Percentiles rank a stretch among this genome's conserved stretches.
phyloP scores from a whole-genome alignment of 2,797 vertebrate genomes.

The Intellagama lesueurii region DNA sequence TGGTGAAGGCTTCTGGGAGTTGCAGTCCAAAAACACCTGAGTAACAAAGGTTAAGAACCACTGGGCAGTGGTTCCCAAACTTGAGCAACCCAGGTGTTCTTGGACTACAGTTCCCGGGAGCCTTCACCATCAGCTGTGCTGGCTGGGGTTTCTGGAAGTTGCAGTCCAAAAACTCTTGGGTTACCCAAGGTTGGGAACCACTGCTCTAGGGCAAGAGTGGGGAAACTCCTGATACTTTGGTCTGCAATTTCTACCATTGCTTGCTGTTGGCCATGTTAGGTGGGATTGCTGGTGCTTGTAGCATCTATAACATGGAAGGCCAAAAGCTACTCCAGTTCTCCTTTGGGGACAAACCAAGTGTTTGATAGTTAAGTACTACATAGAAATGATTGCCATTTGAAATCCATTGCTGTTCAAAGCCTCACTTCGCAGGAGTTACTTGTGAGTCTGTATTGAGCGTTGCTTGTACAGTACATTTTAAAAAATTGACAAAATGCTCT shows the following conservation, averaged over 20 bases:
- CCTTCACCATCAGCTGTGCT: no score
- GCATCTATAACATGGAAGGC: not conserved
- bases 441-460: not conserved
- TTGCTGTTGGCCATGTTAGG: not conserved
- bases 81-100: no score
- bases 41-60: no score
- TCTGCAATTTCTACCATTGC: not conserved
- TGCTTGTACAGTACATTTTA: not conserved
- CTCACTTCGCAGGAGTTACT: not conserved
- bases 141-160: no score
- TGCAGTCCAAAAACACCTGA: no score
- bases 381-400: not conserved
- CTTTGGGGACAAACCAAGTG: not conserved
- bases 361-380: not conserved
- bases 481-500: not conserved
- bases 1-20: no score
- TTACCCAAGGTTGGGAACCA: no score
- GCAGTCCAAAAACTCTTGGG: no score
- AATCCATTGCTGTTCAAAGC: not conserved
- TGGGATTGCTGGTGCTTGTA: not conserved
- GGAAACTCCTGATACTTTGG: not conserved
- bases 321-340: not conserved
- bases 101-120: no score
- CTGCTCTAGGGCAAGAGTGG: no score
- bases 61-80: no score